These are phyloP conservation scores for Eira barbara DNA, from an alignment of 2,113 vertebrate species.

Conservation along the genomic window DNA sequence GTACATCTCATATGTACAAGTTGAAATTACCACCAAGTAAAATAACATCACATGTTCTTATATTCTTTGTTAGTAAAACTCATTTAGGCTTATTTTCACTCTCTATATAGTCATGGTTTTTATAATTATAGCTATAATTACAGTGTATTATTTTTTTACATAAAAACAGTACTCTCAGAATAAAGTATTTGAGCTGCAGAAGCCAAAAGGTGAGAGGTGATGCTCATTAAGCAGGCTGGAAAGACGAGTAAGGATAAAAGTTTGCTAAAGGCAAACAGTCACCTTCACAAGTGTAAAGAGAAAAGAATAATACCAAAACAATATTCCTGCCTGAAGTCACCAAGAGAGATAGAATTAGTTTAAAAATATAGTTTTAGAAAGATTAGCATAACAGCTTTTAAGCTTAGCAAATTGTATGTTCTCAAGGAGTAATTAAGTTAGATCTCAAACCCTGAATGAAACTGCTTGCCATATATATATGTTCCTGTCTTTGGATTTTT, in stretches of 20 bases:
- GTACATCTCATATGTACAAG: background rate
- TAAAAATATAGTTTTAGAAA: background rate
- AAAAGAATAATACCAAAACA: background rate
- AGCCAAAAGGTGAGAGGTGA: background rate
- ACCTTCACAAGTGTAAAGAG: background rate
- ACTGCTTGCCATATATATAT: background rate
- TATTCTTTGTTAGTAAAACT: constrained; percentile 23
- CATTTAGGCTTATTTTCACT: constrained; percentile 10
- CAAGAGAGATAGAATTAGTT: background rate
- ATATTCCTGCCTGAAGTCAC: background rate
- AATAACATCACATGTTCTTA: constrained; percentile 11
- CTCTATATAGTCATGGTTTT: background rate
- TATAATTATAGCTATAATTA: background rate
- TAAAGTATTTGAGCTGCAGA: constrained; percentile 4
- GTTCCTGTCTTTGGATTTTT: background rate
- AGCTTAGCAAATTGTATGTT: background rate
- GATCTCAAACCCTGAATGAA: background rate
- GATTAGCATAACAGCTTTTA: background rate
- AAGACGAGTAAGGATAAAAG: constrained; percentile 17
- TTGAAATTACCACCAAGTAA: constrained; percentile 7
- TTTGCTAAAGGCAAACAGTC: constrained; percentile 5
- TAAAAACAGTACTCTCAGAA: constrained; percentile 22
- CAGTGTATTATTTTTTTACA: constrained; percentile 9
- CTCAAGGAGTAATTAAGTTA: background rate
- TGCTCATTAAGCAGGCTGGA: background rate